Evolutionary conservation across 2,888 invertebrate genomes (phyloP).

Genomic region (Amblyteles armatorius): DNA sequence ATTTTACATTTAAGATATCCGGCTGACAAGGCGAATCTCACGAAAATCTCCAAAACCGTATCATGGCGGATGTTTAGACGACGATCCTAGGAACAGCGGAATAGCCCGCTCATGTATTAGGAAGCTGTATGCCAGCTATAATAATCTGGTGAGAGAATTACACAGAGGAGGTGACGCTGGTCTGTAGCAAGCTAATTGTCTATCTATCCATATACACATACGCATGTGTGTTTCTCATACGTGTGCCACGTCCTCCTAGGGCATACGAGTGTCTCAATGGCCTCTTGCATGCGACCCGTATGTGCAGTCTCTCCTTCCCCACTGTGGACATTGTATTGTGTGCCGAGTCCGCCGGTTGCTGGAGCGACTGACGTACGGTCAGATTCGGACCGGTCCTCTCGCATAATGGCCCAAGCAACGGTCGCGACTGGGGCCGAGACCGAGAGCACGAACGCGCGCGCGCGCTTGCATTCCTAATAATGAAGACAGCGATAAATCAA

Average conservation of each 20-base stretch:
- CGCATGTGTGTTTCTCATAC: constrained; percentile 80
- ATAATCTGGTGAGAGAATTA: constrained; percentile 77
- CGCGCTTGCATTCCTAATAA: constrained; percentile 84
- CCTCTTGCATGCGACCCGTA: constrained; percentile 77
- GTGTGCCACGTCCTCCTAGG: constrained; percentile 61
- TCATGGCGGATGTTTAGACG: neutral
- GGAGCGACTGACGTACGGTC: constrained; percentile 79
- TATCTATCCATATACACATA: constrained; percentile 79
- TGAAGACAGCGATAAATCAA: constrained; percentile 85
- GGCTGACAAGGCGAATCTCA: neutral
- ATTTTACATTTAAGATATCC: neutral
- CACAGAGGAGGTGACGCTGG: constrained; percentile 80
- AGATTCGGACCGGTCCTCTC: constrained; percentile 74
- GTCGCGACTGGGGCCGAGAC: constrained; percentile 60
- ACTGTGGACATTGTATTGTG: constrained; percentile 79
- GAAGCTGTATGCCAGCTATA: constrained; percentile 55
- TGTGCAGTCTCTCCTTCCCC: constrained; percentile 44
- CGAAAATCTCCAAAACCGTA: constrained; percentile 10
- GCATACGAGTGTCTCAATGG: constrained; percentile 83
- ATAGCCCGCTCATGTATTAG: constrained; percentile 58
- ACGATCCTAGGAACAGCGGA: constrained; percentile 9
- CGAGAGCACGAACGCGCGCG: constrained; percentile 74
- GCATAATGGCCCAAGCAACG: constrained; percentile 69
- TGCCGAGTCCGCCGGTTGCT: constrained; percentile 71
- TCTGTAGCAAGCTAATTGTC: constrained; percentile 83